Evolutionary conservation across 1,140 invertebrate species (phyloP), one percentile per base, ranked within the genome.

Genomic region (Nomia melanderi): DNA sequence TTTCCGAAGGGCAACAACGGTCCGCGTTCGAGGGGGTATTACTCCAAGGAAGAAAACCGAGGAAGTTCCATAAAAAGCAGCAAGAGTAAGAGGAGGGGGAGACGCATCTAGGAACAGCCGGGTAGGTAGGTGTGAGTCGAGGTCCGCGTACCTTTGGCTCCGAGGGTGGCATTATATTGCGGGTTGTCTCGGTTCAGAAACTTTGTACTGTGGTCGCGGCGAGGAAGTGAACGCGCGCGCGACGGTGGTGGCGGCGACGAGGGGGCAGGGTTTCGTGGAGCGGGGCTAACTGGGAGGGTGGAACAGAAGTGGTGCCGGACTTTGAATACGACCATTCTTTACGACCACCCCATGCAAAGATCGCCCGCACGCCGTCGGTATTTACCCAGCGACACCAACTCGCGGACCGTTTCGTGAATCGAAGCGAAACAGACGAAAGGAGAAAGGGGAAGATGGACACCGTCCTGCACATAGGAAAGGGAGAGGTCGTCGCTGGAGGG

Each of bases 171-270:
- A 86, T 90, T 90, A 89, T 90, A 89, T 89, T 88, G 88, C 82
- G 88, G 88, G 86, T 90, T 87, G 89, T 88, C 88, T 89, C 89
- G 88, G 84, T 90, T 88, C 81, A 86, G 88, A 88, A 90, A 90
- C 89, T 90, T 90, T 90, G 87, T 80, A 88, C 84, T 87, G 86
- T 83, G 88, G 85, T 86, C 85, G 78, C 81, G 57, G 71, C 77
- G 74, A 78, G 75, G 74, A 79, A 77, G 27, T 83, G 87, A 79
- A 69, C 71, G 72, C 29, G 53, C 53, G 23, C 39, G 60, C 53
- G 29, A 76, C 44, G 65, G 53, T 70, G 73, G 39, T 79, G 44
- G 65, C 47, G 73, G 73, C 44, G 81, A 33, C 8, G 53, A 17
- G 47, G n/a, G n/a, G n/a, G n/a, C n/a, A n/a, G n/a, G n/a, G n/a